phyloP scores from a whole-genome alignment of 2,113 vertebrate species.

The Rhabdomys dilectus region DNA sequence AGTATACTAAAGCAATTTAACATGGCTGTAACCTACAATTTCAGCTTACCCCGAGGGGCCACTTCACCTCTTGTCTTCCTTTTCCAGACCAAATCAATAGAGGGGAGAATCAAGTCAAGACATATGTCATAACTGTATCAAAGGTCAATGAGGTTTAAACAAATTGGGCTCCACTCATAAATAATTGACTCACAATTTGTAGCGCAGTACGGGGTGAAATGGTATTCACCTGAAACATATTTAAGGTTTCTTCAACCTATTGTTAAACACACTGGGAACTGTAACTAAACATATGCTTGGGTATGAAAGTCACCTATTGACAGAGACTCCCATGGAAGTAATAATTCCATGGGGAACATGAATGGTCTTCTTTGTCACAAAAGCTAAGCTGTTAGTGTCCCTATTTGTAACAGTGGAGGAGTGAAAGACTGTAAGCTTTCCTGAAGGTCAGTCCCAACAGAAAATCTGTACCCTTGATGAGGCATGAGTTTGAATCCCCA shows the following conservation, averaged over 20 bases:
- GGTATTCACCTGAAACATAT: slow-evolving; percentile 72
- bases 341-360: slow-evolving; percentile 4
- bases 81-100: slow-evolving; percentile 83
- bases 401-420: neutral
- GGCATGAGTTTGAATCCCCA: slow-evolving; percentile 35
- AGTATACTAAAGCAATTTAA: slow-evolving; percentile 82
- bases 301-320: slow-evolving; percentile 64
- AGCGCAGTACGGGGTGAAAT: slow-evolving; percentile 60
- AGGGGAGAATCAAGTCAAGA: slow-evolving; percentile 83
- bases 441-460: neutral
- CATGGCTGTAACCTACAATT: slow-evolving; percentile 82
- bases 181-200: slow-evolving; percentile 84
- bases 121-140: slow-evolving; percentile 83
- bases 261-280: slow-evolving; percentile 55
- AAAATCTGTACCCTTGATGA: slow-evolving; percentile 32
- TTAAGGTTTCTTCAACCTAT: slow-evolving; percentile 69
- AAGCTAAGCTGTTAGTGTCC: neutral
- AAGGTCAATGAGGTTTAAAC: slow-evolving; percentile 86
- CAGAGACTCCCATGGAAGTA: slow-evolving; percentile 65
- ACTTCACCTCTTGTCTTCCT: slow-evolving; percentile 86
- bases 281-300: slow-evolving; percentile 62
- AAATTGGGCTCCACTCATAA: slow-evolving; percentile 83
- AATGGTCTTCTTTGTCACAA: neutral
- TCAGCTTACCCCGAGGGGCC: slow-evolving; percentile 85
- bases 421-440: neutral